Conservation (phyloP, 2,113 vertebrate species). For the Hydrochoerus hydrochaeris region DNA sequence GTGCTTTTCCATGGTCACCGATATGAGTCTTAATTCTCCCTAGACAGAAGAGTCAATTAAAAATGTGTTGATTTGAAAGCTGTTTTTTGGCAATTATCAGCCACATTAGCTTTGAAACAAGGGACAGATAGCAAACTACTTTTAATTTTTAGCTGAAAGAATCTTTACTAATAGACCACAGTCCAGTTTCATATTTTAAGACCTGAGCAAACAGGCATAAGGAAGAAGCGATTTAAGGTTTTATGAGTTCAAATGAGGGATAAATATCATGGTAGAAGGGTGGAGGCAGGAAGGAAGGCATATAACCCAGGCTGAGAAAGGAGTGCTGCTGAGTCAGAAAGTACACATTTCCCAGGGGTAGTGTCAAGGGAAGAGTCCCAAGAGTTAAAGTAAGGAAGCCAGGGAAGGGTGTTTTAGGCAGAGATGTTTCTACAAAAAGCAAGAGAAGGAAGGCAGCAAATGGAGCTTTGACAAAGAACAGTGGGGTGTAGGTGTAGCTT, state of each 20-base stretch:
- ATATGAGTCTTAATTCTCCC: not conserved
- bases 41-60: constrained; percentile 34
- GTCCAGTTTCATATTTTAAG: constrained; percentile 5
- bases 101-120: constrained; percentile 43
- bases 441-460: not conserved
- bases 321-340: not conserved
- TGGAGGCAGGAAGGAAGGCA: not conserved
- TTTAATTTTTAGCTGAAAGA: not conserved
- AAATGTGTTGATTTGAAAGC: constrained; percentile 44
- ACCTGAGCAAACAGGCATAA: not conserved
- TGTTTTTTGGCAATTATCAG: not conserved
- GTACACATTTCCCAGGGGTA: not conserved
- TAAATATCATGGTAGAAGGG: not conserved
- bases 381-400: not conserved
- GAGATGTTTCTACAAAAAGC: not conserved
- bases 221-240: constrained; percentile 30
- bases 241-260: not conserved
- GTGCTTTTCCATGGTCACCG: constrained; percentile 34
- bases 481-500: not conserved
- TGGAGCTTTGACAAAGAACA: not conserved
- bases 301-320: not conserved
- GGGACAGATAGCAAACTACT: not conserved
- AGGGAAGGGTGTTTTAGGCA: not conserved
- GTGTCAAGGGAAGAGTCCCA: not conserved
- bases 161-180: not conserved